Conservation (phyloP, 2,797 vertebrate genomes). For the Anguilla pacifica region DNA sequence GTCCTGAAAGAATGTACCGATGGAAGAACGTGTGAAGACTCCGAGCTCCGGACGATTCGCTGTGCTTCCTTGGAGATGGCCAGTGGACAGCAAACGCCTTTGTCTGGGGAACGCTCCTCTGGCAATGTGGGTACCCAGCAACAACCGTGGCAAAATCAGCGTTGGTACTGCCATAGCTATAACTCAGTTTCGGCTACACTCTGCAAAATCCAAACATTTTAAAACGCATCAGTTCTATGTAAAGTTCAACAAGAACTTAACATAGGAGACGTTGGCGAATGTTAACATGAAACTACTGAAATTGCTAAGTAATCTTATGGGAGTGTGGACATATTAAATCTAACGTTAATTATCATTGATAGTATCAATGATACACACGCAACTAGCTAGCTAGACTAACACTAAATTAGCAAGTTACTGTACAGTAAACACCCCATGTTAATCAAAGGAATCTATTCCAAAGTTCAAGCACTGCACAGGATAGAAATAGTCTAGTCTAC, state of each 20-base stretch:
- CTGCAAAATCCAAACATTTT: neutral
- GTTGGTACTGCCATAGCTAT: constrained; percentile 5
- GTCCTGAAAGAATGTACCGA: constrained; percentile 73
- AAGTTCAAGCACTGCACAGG: no score
- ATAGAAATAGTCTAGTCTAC: no score
- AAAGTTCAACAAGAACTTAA: neutral
- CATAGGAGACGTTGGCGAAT: no score
- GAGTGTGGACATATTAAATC: no score
- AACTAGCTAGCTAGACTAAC: no score
- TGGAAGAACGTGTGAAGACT: constrained; percentile 59
- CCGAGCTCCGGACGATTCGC: constrained; percentile 48
- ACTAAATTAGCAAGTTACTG: no score
- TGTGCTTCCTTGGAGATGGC: constrained; percentile 1
- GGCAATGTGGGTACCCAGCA: neutral
- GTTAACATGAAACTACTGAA: no score
- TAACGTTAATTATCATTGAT: no score
- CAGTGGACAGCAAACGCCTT: neutral
- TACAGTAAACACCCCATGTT: no score
- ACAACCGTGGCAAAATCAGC: neutral
- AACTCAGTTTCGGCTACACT: neutral
- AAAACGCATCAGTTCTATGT: neutral
- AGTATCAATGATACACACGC: no score
- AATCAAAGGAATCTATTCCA: no score
- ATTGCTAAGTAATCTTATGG: no score
- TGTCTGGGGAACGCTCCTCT: neutral